Base-by-base conservation (phyloP, 1,140 invertebrate species). In the Sesamia nonagrioides region DNA sequence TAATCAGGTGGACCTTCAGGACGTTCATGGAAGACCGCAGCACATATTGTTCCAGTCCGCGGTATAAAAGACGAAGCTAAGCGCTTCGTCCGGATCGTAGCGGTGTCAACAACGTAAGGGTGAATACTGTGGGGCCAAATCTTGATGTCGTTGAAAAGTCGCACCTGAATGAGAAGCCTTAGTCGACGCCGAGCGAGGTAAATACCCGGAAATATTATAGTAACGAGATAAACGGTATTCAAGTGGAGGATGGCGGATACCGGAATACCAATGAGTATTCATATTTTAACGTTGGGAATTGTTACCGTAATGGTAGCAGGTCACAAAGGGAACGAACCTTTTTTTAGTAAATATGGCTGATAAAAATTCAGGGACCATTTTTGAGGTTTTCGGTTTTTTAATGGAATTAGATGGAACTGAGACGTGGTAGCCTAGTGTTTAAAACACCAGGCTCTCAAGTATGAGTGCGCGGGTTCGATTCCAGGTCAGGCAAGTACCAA, bases 261-360 rank as follows among this genome's bases (percentile, higher is more conserved):
- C 9, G 7, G 71, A 74, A 74, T 60, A 74, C 71, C 71, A 74
- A 74, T 74, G 71, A 74, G 71, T 40, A 45, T 74, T 74, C 71
- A 74, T 74, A 74, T 74, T 74, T 74, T 45, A 74, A 27, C n/a
- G n/a, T 21, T 7, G n/a, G 35, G 18, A 56, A 40, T 45, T 58
- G 71, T 42, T 40, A 74, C 42, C 17, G 8, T 33, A 37, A 52
- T 35, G 21, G 68, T 9, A 17, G 35, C 60, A 50, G 71, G 37
- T 15, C 18, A 48, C 40, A 74, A 74, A 45, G 18, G 27, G 33
- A 58, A 13, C 6, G 8, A 15, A 15, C 54, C 13, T 21, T 58
- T 58, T 21, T 66, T 37, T 37, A 48, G 37, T 13, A 13, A 37
- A 40, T 60, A 1, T 18, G 18, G 1, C 54, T 54, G 11, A 40